Percentiles rank a stretch among this genome's conserved stretches.
phyloP scores from a whole-genome alignment of 2,113 vertebrate species.

The Oostethus manadensis region DNA sequence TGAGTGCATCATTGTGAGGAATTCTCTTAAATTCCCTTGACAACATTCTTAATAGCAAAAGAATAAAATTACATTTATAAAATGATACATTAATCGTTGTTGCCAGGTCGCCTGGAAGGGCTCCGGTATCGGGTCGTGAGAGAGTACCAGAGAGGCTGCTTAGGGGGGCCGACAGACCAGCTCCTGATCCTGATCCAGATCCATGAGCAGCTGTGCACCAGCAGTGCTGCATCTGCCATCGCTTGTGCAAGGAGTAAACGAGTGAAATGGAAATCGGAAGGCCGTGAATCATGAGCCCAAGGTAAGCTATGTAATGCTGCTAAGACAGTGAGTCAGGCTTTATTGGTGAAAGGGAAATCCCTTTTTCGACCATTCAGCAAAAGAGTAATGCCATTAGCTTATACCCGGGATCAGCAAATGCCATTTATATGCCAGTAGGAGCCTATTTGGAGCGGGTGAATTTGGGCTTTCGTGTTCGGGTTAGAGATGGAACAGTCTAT shows the following conservation, averaged over 20 bases:
- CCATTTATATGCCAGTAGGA: slow-evolving; percentile 78
- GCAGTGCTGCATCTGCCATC: slow-evolving; percentile 55
- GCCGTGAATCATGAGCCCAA: slow-evolving; percentile 77
- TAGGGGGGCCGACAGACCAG: slow-evolving; percentile 43
- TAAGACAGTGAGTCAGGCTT: slow-evolving; percentile 77
- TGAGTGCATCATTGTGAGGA: too few relatives aligned
- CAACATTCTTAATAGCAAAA: background rate
- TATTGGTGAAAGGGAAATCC: slow-evolving; percentile 75
- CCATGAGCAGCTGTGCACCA: slow-evolving; percentile 49
- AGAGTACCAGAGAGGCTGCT: slow-evolving; percentile 30
- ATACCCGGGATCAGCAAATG: slow-evolving; percentile 75
- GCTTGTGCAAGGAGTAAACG: slow-evolving; percentile 61
- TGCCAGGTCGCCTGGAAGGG: slow-evolving; percentile 49
- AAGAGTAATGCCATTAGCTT: slow-evolving; percentile 80
- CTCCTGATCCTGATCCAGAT: slow-evolving; percentile 26
- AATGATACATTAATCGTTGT: too few relatives aligned
- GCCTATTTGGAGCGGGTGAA: slow-evolving; percentile 70
- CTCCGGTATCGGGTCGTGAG: slow-evolving; percentile 32
- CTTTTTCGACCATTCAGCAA: slow-evolving; percentile 70
- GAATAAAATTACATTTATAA: too few relatives aligned
- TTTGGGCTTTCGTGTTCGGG: slow-evolving; percentile 58
- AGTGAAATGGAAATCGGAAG: slow-evolving; percentile 76
- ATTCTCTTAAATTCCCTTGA: too few relatives aligned
- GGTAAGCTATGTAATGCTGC: slow-evolving; percentile 80
- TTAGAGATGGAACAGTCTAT: slow-evolving; percentile 54